Percentiles rank a stretch among this genome's conserved stretches.
Evolutionary conservation across 2,797 vertebrate species (phyloP).

Genomic region (Schizothorax lantsangensis): DNA sequence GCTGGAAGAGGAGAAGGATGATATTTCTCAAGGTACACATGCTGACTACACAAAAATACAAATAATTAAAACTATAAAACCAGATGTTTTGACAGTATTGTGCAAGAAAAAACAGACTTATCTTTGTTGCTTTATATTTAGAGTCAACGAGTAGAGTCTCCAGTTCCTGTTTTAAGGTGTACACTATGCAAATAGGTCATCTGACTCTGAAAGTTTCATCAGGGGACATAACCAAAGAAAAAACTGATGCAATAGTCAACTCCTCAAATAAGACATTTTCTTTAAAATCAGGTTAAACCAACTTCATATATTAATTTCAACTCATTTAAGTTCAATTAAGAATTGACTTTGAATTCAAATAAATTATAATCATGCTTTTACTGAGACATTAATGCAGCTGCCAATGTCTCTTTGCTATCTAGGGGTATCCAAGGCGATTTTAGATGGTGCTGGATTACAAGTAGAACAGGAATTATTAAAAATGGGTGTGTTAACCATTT

Average conservation of each 20-base stretch:
- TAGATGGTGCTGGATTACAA: conserved; percentile 79
- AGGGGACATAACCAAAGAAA: conserved; percentile 84
- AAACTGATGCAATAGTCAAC: conserved; percentile 87
- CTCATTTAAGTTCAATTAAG: background rate
- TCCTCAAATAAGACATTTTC: conserved; percentile 71
- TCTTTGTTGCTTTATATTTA: background rate
- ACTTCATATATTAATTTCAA: background rate
- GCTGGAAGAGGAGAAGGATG: conserved; percentile 55
- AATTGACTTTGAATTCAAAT: background rate
- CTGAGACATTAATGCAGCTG: background rate
- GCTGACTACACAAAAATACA: background rate
- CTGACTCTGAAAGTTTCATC: background rate
- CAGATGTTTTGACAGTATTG: background rate
- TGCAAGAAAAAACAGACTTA: background rate
- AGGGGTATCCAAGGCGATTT: conserved; percentile 73
- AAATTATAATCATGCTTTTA: background rate
- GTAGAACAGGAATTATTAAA: conserved; percentile 74
- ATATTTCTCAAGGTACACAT: conserved; percentile 17
- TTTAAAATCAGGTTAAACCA: background rate
- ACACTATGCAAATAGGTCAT: background rate
- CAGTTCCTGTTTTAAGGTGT: background rate
- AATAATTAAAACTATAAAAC: background rate
- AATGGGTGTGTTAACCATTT: background rate
- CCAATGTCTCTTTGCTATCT: background rate
- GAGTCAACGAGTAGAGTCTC: background rate